Conservation (phyloP, 2,113 vertebrate species). For the Cryptomyrus ogoouensis region DNA sequence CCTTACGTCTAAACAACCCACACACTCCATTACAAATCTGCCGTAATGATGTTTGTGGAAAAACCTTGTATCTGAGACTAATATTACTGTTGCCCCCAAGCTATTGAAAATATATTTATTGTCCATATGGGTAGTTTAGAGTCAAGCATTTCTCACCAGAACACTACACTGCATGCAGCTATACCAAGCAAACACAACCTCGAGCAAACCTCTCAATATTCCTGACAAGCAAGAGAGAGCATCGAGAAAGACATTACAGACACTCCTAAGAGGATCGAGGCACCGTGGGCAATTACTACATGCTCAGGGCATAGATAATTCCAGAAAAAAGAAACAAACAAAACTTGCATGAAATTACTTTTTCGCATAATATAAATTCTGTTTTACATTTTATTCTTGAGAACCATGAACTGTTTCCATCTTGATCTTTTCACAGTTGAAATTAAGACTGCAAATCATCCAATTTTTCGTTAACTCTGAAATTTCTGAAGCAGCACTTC, state of each 20-base stretch:
- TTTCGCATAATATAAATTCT: not conserved
- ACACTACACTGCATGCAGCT: slow-evolving; percentile 26
- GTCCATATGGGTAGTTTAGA: slow-evolving; percentile 22
- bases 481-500: not conserved
- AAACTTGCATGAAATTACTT: slow-evolving; percentile 9
- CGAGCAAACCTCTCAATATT: slow-evolving; percentile 29
- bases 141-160: slow-evolving; percentile 21
- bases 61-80: not conserved
- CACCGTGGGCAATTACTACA: slow-evolving; percentile 1
- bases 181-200: slow-evolving; percentile 22
- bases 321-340: not conserved
- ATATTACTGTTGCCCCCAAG: slow-evolving; percentile 9
- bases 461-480: not conserved
- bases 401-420: not conserved
- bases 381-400: not conserved
- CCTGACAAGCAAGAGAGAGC: slow-evolving; percentile 11
- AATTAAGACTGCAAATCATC: not conserved
- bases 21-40: not conserved
- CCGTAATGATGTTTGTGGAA: not conserved
- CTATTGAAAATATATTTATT: slow-evolving; percentile 26
- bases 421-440: not conserved
- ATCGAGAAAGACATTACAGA: not conserved
- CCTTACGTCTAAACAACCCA: not conserved
- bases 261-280: not conserved
- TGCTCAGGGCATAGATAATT: not conserved